phyloP scores from a whole-genome alignment of 2,888 invertebrate genomes.

The Xestobium rufovillosum region DNA sequence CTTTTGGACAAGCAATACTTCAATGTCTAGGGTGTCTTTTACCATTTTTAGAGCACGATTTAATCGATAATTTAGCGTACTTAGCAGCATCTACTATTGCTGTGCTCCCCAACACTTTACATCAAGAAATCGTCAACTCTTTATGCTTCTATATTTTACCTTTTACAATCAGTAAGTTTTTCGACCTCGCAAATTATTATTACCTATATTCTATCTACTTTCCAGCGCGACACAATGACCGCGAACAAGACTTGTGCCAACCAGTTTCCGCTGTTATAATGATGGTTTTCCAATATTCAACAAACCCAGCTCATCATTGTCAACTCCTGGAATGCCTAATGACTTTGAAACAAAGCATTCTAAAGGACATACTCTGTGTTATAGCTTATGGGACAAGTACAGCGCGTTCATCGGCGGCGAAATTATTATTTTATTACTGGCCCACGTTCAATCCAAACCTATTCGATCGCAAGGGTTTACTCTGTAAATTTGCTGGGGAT shows the following conservation, averaged over 20 bases:
- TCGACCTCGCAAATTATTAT: background rate
- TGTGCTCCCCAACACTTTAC: conserved; percentile 80
- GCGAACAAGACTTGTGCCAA: conserved; percentile 71
- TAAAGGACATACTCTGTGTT: conserved; percentile 89
- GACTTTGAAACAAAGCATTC: conserved; percentile 84
- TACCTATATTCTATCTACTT: conserved; percentile 14
- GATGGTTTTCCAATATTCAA: conserved; percentile 96
- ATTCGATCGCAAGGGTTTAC: conserved; percentile 80
- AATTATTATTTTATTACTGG: conserved; percentile 98
- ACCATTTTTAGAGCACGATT: conserved; percentile 93
- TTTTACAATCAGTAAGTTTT: conserved; percentile 80
- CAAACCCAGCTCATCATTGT: conserved; percentile 91
- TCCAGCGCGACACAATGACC: conserved; percentile 63
- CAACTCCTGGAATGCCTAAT: conserved; percentile 93
- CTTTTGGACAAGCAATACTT: conserved; percentile 86
- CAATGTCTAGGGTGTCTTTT: conserved; percentile 91
- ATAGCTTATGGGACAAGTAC: conserved; percentile 94
- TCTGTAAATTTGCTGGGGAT: conserved; percentile 79
- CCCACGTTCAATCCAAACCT: conserved; percentile 93
- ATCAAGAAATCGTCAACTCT: conserved; percentile 91
- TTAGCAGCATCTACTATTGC: conserved; percentile 90
- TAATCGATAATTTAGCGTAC: conserved; percentile 92
- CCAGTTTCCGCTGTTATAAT: conserved; percentile 90
- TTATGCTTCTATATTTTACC: conserved; percentile 94
- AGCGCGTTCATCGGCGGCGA: conserved; percentile 90